Evolutionary conservation across 2,888 invertebrate species (phyloP).

Genomic region (Leptothorax acervorum): DNA sequence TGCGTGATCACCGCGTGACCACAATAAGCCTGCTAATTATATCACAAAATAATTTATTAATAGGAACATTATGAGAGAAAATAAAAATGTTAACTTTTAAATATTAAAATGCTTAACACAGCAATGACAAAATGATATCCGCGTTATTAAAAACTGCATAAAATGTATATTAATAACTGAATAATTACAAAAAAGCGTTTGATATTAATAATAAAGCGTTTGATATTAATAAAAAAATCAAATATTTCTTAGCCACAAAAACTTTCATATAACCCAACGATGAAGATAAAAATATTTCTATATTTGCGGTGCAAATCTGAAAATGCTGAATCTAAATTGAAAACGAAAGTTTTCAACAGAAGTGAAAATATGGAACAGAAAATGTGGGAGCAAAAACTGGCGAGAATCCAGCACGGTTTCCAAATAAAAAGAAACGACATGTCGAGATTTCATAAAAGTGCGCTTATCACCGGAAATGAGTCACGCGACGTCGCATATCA

Average conservation of each 20-base stretch:
- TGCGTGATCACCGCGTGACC: neutral
- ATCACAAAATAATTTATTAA: slow-evolving; percentile 1
- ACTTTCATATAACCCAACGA: neutral
- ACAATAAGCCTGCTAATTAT: neutral
- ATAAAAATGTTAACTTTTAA: neutral
- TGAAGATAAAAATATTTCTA: neutral
- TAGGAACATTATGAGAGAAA: neutral
- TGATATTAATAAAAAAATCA: neutral
- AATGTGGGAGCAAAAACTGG: neutral
- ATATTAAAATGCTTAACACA: neutral
- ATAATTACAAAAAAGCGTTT: neutral
- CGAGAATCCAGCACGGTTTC: neutral
- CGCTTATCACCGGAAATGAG: slow-evolving; percentile 64
- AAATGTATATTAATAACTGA: neutral
- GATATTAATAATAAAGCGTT: neutral
- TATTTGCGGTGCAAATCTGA: neutral
- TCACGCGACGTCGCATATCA: slow-evolving; percentile 37
- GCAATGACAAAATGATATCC: neutral
- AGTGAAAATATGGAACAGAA: neutral
- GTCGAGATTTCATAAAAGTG: neutral
- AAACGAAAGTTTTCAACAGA: neutral
- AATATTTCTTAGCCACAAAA: neutral
- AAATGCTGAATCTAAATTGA: neutral
- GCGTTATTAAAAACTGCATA: neutral
- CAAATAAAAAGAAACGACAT: neutral